Evolutionary conservation across 2,113 vertebrate genomes (phyloP).

Genomic region (Theristicus caerulescens): DNA sequence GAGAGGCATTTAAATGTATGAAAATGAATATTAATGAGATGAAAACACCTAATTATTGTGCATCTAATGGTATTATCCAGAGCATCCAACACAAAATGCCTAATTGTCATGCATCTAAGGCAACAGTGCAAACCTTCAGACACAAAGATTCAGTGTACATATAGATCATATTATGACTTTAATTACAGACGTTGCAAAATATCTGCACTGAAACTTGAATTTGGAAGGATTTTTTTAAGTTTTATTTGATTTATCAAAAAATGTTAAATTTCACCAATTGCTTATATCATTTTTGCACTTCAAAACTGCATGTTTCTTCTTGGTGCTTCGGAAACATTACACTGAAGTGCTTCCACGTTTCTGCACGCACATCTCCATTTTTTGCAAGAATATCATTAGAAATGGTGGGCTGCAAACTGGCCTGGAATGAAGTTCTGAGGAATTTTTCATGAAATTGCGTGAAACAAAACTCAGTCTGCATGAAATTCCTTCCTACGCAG

Average conservation of each 20-base stretch:
- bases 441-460: neutral
- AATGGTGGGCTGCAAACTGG: neutral
- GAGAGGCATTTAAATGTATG: constrained; percentile 61
- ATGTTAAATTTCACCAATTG: neutral
- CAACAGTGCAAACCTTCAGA: constrained; percentile 26
- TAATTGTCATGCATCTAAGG: constrained; percentile 56
- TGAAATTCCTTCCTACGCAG: neutral
- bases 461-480: neutral
- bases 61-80: constrained; percentile 60
- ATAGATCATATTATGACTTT: neutral
- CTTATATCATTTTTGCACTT: neutral
- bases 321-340: neutral
- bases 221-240: neutral
- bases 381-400: neutral
- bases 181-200: neutral
- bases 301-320: neutral
- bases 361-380: neutral
- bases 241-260: neutral
- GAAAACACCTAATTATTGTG: constrained; percentile 63
- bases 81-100: constrained; percentile 49
- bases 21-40: constrained; percentile 69
- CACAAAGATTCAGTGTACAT: neutral
- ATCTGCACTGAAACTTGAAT: neutral
- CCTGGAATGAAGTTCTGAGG: neutral
- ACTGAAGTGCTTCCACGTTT: neutral